Evolutionary conservation across 2,113 vertebrate species (phyloP), one percentile per base, ranked within the genome.

Genomic region (Archilochus colubris): DNA sequence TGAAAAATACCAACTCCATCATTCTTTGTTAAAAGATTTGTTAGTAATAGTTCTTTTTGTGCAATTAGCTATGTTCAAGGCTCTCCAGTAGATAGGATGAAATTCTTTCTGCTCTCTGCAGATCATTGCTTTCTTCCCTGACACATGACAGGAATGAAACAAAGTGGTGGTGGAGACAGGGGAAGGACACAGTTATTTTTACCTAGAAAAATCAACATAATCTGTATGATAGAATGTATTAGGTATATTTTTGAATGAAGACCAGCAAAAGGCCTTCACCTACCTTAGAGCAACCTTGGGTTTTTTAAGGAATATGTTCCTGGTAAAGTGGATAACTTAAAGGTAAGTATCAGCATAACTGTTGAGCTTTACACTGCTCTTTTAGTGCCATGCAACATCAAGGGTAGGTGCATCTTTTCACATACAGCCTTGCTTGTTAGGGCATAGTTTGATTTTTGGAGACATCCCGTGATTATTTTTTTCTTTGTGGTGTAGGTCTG

Each of bases 1-100:
- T 82, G 84, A 91, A 91, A 97, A 92, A 91, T 55, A 82, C 43
- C 54, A 92, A 25, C 51, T 82, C n/a, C 18, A 58, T 85, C 33
- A 11, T 58, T 94, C 74, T 63, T 82, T 93, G 46, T 87, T 92
- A 36, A 85, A 87, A 70, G 55, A 43, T 28, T 93, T 88, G 67
- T 70, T 92, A 50, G 27, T 92, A 67, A 89, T 58, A 24, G 13
- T 86, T 75, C 54, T 92, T 72, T 76, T 43, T 22, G 43, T 30
- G 61, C 38, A 74, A 5, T 33, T 88, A 50, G 19, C 31, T 92
- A 0, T 44, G 31, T 75, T 86, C 31, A 31, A 51, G 57, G 58
- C 75, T 66, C 11, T 44, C 48, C 57, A 61, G 58, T 19, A 51
- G 78, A 44, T 22, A 21, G 14, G 63, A 51, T 44, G 61, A 53